Conservation (phyloP, 2,797 vertebrate genomes). For the Thamnophis elegans region DNA sequence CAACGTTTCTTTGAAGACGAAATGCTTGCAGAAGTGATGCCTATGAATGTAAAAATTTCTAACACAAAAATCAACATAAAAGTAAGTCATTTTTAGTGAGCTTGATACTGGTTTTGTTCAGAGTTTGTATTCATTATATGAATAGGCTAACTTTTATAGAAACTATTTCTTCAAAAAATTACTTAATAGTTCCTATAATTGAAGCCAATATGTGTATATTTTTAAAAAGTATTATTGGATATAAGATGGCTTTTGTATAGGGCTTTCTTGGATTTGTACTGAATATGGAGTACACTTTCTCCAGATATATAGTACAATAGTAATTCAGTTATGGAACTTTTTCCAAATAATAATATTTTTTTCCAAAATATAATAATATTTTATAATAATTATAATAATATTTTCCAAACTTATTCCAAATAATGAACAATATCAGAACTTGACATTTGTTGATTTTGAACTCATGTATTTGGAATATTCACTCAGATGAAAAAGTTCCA, state of each 20-base stretch:
- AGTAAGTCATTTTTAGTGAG: conserved; percentile 73
- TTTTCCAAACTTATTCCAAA: too few relatives aligned
- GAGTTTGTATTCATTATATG: conserved; percentile 34
- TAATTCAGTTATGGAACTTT: not conserved
- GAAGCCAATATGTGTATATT: not conserved
- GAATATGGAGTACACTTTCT: not conserved
- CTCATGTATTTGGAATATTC: too few relatives aligned
- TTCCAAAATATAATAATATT: too few relatives aligned
- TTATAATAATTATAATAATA: too few relatives aligned
- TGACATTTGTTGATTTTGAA: too few relatives aligned
- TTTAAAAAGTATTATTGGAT: not conserved
- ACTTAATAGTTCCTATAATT: not conserved
- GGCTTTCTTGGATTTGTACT: not conserved
- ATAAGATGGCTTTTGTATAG: conserved; percentile 26
- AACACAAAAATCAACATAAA: conserved; percentile 87
- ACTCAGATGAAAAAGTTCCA: not conserved
- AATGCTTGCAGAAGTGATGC: conserved; percentile 86
- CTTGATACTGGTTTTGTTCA: conserved; percentile 27
- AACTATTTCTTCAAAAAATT: conserved; percentile 31
- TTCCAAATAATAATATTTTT: too few relatives aligned
- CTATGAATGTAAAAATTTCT: conserved; percentile 92
- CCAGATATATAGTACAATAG: not conserved
- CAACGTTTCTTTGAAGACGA: conserved; percentile 92
- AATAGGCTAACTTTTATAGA: conserved; percentile 37
- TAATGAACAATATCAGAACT: too few relatives aligned